A percentile compares a stretch with the other conserved stretches of the same genome.
These are phyloP conservation scores for Pygmarrhopalites habei DNA, from an alignment of 1,140 invertebrate genomes.

Conservation along the genomic window DNA sequence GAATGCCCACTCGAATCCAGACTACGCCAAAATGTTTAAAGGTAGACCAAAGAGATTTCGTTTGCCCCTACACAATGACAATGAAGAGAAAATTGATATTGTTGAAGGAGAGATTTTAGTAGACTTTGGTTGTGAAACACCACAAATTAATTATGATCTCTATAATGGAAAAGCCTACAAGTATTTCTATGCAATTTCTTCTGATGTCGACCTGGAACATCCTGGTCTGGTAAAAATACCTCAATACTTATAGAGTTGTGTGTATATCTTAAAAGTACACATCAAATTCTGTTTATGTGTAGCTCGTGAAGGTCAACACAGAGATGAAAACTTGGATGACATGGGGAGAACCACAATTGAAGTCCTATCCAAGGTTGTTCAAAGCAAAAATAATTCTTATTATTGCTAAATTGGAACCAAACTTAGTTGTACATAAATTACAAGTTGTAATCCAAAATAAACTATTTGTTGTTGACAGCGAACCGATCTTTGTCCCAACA, in stretches of 20 bases:
- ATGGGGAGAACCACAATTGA: conserved; percentile 61
- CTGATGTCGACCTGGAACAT: conserved; percentile 71
- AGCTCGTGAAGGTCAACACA: conserved; percentile 75
- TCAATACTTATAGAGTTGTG: neutral
- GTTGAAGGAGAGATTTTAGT: conserved; percentile 52
- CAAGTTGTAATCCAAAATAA: no score
- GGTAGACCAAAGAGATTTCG: conserved; percentile 65
- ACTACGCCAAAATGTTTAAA: conserved; percentile 70
- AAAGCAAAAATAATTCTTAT: no score
- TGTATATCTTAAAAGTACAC: no score
- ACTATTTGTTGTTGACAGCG: no score
- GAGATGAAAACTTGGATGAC: conserved; percentile 54
- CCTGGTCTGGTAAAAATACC: conserved; percentile 60
- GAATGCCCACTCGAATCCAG: conserved; percentile 67
- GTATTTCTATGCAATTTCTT: conserved; percentile 83
- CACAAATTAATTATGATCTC: conserved; percentile 65
- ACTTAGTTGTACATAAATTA: no score
- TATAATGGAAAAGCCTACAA: conserved; percentile 61
- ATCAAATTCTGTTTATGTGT: conserved; percentile 34
- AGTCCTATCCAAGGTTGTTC: conserved; percentile 65
- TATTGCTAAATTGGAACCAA: no score
- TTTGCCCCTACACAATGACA: conserved; percentile 49
- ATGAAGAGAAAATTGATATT: neutral
- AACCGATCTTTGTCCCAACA: conserved; percentile 72
- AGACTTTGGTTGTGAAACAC: conserved; percentile 73